phyloP scores from a whole-genome alignment of 2,888 invertebrate species.

The Drosophila lacicola region DNA sequence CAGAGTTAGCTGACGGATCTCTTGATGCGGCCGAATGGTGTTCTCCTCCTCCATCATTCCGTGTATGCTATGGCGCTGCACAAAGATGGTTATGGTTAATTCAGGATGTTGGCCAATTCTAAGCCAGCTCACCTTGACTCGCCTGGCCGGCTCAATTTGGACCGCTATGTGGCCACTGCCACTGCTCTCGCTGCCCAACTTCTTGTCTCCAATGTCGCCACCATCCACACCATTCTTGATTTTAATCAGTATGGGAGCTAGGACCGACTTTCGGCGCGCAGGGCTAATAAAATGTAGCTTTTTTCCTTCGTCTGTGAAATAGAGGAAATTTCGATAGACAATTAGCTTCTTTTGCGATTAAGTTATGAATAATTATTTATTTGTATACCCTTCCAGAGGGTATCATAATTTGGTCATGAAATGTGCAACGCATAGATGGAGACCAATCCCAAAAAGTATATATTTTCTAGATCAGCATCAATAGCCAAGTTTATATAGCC shows the following conservation, averaged over 20 bases:
- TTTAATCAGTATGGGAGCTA: constrained; percentile 84
- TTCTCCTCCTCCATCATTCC: constrained; percentile 97
- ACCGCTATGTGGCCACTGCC: constrained; percentile 82
- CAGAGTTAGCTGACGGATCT: constrained; percentile 85
- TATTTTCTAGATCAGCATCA: too few species aligned
- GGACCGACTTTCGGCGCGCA: constrained; percentile 83
- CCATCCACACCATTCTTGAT: constrained; percentile 83
- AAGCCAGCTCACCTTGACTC: constrained; percentile 81
- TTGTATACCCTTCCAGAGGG: too few species aligned
- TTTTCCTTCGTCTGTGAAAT: constrained; percentile 84
- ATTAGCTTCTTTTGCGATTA: too few species aligned
- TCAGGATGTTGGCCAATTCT: rapidly evolving
- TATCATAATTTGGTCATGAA: too few species aligned
- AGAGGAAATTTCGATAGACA: too few species aligned
- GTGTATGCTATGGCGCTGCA: constrained; percentile 88
- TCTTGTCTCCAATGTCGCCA: constrained; percentile 74
- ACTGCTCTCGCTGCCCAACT: constrained; percentile 71
- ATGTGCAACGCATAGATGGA: too few species aligned
- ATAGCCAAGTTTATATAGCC: too few species aligned
- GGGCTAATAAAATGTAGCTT: constrained; percentile 84
- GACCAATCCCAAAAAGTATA: too few species aligned
- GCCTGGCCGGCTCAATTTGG: constrained; percentile 84
- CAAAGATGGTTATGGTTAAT: rapidly evolving
- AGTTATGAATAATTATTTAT: too few species aligned
- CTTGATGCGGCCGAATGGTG: constrained; percentile 95